These are phyloP conservation scores for Lindbergichthys nudifrons DNA, from an alignment of 2,797 vertebrate species.

Conservation along the genomic window DNA sequence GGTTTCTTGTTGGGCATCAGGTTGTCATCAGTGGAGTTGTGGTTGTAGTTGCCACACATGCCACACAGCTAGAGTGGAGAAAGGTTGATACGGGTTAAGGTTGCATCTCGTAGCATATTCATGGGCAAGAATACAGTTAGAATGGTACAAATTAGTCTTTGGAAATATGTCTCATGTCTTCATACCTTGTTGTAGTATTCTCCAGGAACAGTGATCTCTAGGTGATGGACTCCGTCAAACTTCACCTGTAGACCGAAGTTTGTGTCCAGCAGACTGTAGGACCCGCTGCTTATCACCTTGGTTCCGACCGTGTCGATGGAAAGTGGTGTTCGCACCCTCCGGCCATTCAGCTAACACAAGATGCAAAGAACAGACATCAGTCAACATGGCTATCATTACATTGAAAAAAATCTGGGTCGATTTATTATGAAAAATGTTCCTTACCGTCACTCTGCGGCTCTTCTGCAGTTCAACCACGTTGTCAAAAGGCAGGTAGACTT, in stretches of 20 bases:
- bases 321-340: slow-evolving; percentile 82
- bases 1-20: slow-evolving; percentile 83
- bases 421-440: neutral
- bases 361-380: neutral
- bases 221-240: slow-evolving; percentile 90
- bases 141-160: neutral
- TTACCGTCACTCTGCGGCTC: slow-evolving; percentile 85
- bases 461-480: slow-evolving; percentile 83
- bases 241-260: slow-evolving; percentile 90
- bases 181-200: slow-evolving; percentile 90
- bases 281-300: slow-evolving; percentile 85
- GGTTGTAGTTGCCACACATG: slow-evolving; percentile 90
- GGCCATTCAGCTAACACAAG: slow-evolving; percentile 81
- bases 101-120: neutral
- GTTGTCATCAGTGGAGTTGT: slow-evolving; percentile 82
- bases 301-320: slow-evolving; percentile 65
- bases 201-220: slow-evolving; percentile 89
- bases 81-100: neutral
- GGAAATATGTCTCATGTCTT: neutral
- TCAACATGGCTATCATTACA: neutral
- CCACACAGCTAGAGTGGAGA: slow-evolving; percentile 85
- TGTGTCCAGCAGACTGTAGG: slow-evolving; percentile 87
- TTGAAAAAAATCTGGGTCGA: too few species aligned
- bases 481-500: slow-evolving; percentile 72
- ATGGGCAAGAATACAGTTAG: neutral